Conservation (phyloP, 2,888 invertebrate species). For the Corbicula japonica region DNA sequence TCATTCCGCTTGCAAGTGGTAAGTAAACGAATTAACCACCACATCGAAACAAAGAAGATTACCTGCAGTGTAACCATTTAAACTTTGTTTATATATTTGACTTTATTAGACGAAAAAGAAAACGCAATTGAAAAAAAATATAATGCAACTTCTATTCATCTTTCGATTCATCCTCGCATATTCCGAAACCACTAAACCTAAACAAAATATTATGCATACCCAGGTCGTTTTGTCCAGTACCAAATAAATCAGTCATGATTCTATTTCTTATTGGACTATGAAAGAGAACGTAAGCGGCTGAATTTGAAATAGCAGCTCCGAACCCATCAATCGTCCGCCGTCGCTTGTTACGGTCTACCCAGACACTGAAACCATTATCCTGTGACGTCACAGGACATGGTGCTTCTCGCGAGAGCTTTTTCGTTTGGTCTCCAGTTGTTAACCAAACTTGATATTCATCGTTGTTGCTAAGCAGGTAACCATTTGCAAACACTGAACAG, state of each 20-base stretch:
- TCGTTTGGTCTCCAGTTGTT: conserved; percentile 63
- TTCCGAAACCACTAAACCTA: neutral
- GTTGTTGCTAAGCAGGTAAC: conserved; percentile 21
- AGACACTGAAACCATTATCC: conserved; percentile 52
- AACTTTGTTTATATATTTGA: neutral
- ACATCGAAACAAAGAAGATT: neutral
- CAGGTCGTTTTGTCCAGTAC: conserved; percentile 45
- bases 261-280: conserved; percentile 65
- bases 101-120: neutral
- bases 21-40: too few species aligned
- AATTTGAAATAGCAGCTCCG: conserved; percentile 69
- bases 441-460: conserved; percentile 54
- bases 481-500: too few species aligned
- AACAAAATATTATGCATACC: conserved; percentile 32
- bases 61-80: neutral
- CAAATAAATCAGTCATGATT: conserved; percentile 69
- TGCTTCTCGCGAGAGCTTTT: conserved; percentile 49
- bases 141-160: neutral
- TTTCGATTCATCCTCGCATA: neutral
- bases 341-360: conserved; percentile 60
- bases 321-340: conserved; percentile 67
- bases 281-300: conserved; percentile 69
- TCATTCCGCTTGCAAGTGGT: too few species aligned
- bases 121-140: neutral
- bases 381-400: conserved; percentile 23